Conservation (phyloP, 2,113 vertebrate genomes). For the Procapra przewalskii region DNA sequence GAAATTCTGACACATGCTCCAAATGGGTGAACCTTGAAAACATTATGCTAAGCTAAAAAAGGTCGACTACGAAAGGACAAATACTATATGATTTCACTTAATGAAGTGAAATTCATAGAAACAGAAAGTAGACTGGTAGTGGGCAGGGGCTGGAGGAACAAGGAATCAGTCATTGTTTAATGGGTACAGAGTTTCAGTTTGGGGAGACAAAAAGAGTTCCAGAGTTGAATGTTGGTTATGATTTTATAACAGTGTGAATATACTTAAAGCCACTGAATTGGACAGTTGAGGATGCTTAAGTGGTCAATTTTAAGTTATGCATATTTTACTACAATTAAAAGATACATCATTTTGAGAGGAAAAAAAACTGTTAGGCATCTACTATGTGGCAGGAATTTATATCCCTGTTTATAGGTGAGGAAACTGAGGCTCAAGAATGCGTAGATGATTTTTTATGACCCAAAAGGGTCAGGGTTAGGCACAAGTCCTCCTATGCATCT, state of each 20-base stretch:
- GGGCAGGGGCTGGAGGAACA: background rate
- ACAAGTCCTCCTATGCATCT: background rate
- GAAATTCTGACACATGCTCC: background rate
- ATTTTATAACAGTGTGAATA: background rate
- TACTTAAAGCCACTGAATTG: background rate
- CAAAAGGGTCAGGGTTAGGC: background rate
- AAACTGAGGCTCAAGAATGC: background rate
- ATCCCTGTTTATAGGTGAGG: background rate
- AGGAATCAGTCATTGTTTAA: background rate
- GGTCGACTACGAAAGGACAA: background rate
- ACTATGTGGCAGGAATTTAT: background rate
- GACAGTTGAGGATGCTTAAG: background rate
- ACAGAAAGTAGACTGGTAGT: background rate
- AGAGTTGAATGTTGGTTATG: background rate
- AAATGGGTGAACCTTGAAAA: background rate
- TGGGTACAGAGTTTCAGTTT: background rate
- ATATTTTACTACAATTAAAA: background rate
- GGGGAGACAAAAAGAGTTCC: background rate
- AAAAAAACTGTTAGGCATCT: background rate
- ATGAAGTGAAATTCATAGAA: background rate
- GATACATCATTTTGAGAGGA: background rate
- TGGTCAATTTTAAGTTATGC: background rate
- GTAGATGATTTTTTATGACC: background rate
- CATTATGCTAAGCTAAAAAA: background rate
- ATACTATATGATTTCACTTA: background rate